Base-by-base conservation (phyloP, 2,888 invertebrate species). In the Drosophila demipolita region DNA sequence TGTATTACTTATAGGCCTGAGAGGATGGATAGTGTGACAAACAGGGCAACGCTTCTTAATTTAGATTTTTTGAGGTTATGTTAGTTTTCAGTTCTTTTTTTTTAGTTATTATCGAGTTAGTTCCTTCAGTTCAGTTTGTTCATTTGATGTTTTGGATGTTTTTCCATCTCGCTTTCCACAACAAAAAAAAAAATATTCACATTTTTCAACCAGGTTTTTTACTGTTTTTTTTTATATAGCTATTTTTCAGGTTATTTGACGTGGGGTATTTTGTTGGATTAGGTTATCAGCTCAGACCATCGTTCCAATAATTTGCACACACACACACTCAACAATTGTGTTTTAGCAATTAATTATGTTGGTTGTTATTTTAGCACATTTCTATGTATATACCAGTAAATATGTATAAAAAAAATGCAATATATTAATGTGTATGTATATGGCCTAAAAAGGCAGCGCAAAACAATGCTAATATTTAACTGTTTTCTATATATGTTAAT, bases 11-110 rank as follows among this genome's bases (percentile, higher is more conserved):
- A 36, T 58, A 50, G 62, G 73, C 63, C 73, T 80, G 71, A 75
- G 65, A 72, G 55, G 45, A 66, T 79, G 66, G 36, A 64, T 57
- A 54, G 45, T 50, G 62, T 73, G 73, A 72, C 62, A 75, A 80
- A 83, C 73, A 81, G 73, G 87, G 89, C 87, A 84, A 87, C 89
- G 89, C 66, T 87, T 83, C 36, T 68, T 54, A 32, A 57, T 42
- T 64, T 53, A 6, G 9, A 50, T 52, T 40, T 15, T 49, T 60
- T 53, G 15, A 60, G 42, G 66, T 64, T 69, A 60, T 69, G 45
- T 71, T 65, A 50, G 20, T 40, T 63, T 66, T 66, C 38, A 60
- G 50, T 80, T 58, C 55, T n/a, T 54, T 78, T 69, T 20, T 20
- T 17, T 23, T 11, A 3, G 7, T 45, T 15, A 23, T 23, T 45